Conservation (phyloP, 2,797 vertebrate genomes). For the Tympanoctomys barrerae region DNA sequence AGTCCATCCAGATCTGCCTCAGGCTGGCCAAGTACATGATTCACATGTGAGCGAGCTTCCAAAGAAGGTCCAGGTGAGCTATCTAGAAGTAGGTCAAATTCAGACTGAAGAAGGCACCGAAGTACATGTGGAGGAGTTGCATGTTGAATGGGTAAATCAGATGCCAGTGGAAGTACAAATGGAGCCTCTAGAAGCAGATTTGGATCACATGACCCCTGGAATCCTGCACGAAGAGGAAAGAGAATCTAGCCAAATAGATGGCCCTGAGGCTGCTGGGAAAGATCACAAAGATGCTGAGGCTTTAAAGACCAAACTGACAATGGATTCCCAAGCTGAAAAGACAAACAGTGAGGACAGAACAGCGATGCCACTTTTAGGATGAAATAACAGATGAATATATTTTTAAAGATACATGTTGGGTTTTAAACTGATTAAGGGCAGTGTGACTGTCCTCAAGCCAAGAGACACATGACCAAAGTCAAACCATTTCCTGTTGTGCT, state of each 20-base stretch:
- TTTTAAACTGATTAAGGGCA: constrained; percentile 80
- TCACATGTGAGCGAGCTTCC: no score
- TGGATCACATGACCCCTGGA: constrained; percentile 86
- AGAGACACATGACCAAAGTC: constrained; percentile 84
- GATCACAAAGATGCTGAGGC: constrained; percentile 78
- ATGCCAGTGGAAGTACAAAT: constrained; percentile 92
- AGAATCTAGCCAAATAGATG: constrained; percentile 68
- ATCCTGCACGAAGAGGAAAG: constrained; percentile 84
- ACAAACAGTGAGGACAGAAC: constrained; percentile 75
- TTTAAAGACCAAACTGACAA: constrained; percentile 81
- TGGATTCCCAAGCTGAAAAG: constrained; percentile 76
- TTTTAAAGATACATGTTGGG: constrained; percentile 83
- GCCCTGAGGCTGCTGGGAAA: constrained; percentile 62
- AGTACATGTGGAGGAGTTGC: constrained; percentile 91
- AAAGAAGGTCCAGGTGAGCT: constrained; percentile 92
- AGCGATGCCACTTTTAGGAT: constrained; percentile 77
- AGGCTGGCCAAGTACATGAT: no score
- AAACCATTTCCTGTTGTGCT: constrained; percentile 84
- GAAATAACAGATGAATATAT: constrained; percentile 81
- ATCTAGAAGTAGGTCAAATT: constrained; percentile 92
- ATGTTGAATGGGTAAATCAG: constrained; percentile 90
- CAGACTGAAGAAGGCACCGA: constrained; percentile 91
- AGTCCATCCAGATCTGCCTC: no score
- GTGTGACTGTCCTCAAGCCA: constrained; percentile 79
- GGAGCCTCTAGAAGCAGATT: constrained; percentile 87